Evolutionary conservation across 2,797 vertebrate genomes (phyloP).

Genomic region (Bucorvus abyssinicus): DNA sequence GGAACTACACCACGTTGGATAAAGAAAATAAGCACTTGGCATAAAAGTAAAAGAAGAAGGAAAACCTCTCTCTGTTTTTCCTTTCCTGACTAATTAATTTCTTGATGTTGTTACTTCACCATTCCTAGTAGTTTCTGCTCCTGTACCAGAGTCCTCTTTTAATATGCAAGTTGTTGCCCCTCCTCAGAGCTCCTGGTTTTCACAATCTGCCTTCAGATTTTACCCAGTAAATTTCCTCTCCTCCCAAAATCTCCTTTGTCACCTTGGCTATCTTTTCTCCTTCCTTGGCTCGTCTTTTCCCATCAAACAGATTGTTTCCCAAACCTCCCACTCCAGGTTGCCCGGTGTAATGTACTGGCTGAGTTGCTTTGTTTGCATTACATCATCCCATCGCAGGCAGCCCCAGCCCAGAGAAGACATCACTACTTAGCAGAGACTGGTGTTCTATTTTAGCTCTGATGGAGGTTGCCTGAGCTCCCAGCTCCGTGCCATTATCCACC

Average conservation of each 20-base stretch:
- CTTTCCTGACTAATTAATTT: neutral
- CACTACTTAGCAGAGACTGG: neutral
- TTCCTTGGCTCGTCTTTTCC: neutral
- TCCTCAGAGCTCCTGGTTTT: neutral
- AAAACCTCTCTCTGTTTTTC: neutral
- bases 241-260: neutral
- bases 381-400: neutral
- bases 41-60: neutral
- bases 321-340: neutral
- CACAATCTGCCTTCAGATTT: neutral
- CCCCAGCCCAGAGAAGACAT: neutral
- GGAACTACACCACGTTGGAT: neutral
- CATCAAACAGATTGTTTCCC: neutral
- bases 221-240: neutral
- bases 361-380: neutral
- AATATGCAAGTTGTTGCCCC: accelerated
- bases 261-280: neutral
- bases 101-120: neutral
- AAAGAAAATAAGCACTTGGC: neutral
- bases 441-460: neutral
- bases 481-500: neutral
- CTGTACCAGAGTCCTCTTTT: neutral
- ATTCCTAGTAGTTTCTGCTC: neutral
- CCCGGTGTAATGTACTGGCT: neutral
- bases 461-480: neutral